Base-by-base conservation (phyloP, 2,113 vertebrate genomes). In the Pavo muticus region DNA sequence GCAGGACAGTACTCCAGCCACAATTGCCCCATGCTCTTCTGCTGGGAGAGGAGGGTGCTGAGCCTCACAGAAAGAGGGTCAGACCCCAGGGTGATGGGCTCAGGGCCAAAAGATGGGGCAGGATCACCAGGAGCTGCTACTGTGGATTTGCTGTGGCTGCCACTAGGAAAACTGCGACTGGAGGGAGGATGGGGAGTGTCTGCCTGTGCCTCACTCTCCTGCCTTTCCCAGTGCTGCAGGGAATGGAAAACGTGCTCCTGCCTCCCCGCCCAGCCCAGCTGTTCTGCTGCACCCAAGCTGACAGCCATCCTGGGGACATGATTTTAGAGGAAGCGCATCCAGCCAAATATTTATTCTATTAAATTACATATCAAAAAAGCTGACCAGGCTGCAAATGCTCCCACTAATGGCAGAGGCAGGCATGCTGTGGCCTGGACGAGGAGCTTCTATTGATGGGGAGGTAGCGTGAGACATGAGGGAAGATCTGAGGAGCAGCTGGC, bases 311-410 rank as follows among this genome's bases (percentile, higher is more conserved):
- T 48, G 74, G 40, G 45, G 59, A 95, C 88, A 94, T 94, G 90
- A 29, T 88, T 90, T 94, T 86, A 83, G 88, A 87, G 90, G 94
- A 95, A 94, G 63, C 3, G 2, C 65, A 87, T 54, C 69, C 86
- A 93, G 95, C 93, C 94, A 97, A 94, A 92, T 93, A 97, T 96
- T 95, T 95, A 95, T 94, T 94, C 89, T 80, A 63, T 95, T 95
- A 91, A 97, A 96, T 95, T 96, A 91, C 73, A 94, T 84, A 87
- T 88, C 8, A 86, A 56, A 95, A 94, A 86, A 2, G 83, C 94
- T 90, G 95, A 96, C 65, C 72, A 44, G 90, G 75, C 94, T 94
- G 91, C 79, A 91, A 90, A 91, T 50, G 52, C 91, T 95, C 90
- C 83, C 91, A 75, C 90, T 97, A 93, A 93, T 84, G 91, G 91